Conservation (phyloP, 2,888 invertebrate genomes). For the Scaeva pyrastri region DNA sequence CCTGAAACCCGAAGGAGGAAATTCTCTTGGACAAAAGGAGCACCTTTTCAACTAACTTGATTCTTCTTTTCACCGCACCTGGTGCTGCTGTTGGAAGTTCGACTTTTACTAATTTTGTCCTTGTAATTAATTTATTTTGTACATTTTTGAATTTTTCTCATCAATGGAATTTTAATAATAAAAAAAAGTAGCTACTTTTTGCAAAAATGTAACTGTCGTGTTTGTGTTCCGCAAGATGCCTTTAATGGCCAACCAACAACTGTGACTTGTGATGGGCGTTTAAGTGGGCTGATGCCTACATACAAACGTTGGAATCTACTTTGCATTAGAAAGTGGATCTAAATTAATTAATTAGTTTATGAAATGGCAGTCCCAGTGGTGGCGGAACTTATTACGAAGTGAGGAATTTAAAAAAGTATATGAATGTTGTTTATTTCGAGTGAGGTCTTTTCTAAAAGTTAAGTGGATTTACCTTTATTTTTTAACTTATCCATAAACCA, state of each 20-base stretch:
- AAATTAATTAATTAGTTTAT: not conserved
- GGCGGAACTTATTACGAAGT: not conserved
- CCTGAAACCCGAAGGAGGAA: conserved; percentile 32
- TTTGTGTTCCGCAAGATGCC: conserved; percentile 28
- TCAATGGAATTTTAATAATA: conserved; percentile 43
- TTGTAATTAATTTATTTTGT: conserved; percentile 63
- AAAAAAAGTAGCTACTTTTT: conserved; percentile 43
- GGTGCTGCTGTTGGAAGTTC: conserved; percentile 10
- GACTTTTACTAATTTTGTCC: conserved; percentile 41
- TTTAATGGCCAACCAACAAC: conserved; percentile 28
- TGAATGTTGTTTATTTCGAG: too few relatives aligned
- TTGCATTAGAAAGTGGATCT: conserved; percentile 51
- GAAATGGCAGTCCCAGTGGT: too few relatives aligned
- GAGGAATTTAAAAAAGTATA: too few relatives aligned
- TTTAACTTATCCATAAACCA: too few relatives aligned
- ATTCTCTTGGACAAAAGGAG: not conserved
- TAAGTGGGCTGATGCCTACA: conserved; percentile 39
- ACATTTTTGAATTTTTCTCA: conserved; percentile 43
- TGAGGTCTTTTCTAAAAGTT: too few relatives aligned
- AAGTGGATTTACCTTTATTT: too few relatives aligned
- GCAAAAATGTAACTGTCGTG: not conserved
- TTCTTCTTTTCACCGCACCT: not conserved
- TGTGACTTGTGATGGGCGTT: conserved; percentile 52
- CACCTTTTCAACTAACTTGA: conserved; percentile 7
- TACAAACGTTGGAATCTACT: not conserved